Base-by-base conservation (phyloP, 1,140 invertebrate species). In the Berghia stephanieae region DNA sequence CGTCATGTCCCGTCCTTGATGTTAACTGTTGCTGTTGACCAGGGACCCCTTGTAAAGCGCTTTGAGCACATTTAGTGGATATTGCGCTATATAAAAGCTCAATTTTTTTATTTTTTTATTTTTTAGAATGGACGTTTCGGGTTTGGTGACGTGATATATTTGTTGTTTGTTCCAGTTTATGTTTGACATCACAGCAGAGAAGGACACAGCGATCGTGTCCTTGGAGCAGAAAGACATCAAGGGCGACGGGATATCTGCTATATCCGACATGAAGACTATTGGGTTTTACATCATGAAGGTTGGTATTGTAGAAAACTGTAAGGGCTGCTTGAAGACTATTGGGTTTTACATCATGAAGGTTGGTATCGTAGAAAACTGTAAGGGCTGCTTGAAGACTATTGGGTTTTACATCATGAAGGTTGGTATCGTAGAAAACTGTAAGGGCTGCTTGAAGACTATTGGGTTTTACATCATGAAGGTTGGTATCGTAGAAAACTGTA, bases 281-380 rank as follows among this genome's bases (percentile, higher is more conserved):
- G 92, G 92, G 13, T 92, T 92, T 82, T 89, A 90, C 79, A 87
- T 92, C 38, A 91, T 92, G 88, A 91, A 90, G 86, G 89, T 90
- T 70, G 44, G 55, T 24, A 31, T 24, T 21, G 60, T 79, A 27
- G 49, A 18, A 42, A 8, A 0, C 38, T 67, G 3, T 18, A 38
- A 31, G 21, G n/a, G 34, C 21, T 34, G 34, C 81, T 68, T 86
- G 76, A 78, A 90, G 76, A 88, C 86, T n/a, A 92, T 92, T 76
- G 92, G 92, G 13, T 92, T 92, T 82, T 89, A 90, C 79, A 87
- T 92, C 38, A 91, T 92, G 88, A 91, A 90, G 86, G 89, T 90
- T 70, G 44, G 55, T 24, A 31, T 24, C 21, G 60, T 79, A 27
- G 49, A 18, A 42, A 8, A 0, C 38, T 67, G 3, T 18, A 38